A percentile compares a stretch with the other conserved stretches of the same genome.
These are phyloP conservation scores for Corythaixoides concolor DNA, from an alignment of 2,113 vertebrate species.

Conservation along the genomic window DNA sequence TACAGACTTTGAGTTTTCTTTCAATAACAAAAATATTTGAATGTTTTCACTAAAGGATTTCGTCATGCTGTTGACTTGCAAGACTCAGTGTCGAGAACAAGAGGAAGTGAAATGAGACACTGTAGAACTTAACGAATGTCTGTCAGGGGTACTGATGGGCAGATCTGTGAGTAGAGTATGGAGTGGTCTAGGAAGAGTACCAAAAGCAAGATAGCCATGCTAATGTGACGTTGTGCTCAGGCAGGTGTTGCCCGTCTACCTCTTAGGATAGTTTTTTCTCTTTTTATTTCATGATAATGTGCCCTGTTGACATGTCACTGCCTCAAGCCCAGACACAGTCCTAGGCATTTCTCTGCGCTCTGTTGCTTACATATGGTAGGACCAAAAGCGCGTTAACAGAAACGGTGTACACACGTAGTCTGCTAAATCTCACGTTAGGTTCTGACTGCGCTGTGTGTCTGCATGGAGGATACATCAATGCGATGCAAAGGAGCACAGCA, in stretches of 20 bases:
- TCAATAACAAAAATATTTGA: not conserved
- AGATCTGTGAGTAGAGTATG: rapidly evolving
- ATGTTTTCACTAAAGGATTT: not conserved
- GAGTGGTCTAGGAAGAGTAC: not conserved
- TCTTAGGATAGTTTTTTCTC: not conserved
- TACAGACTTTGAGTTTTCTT: not conserved
- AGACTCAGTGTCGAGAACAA: not conserved
- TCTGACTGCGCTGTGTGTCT: not conserved
- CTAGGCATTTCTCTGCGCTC: not conserved
- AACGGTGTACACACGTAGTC: not conserved
- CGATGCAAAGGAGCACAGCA: not conserved
- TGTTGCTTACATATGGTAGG: not conserved
- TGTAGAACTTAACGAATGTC: rapidly evolving
- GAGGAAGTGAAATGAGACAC: not conserved
- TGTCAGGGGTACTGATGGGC: not conserved
- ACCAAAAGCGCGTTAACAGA: not conserved
- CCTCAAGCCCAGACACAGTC: not conserved
- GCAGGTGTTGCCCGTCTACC: not conserved
- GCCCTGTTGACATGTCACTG: not conserved
- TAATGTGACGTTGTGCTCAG: not conserved
- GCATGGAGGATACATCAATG: not conserved
- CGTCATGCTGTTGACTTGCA: not conserved
- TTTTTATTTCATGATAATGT: not conserved
- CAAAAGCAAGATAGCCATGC: not conserved
- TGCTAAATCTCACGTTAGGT: not conserved